Evolutionary conservation across 1,140 invertebrate species (phyloP), one percentile per base, ranked within the genome.

Genomic region (Aphis gossypii): DNA sequence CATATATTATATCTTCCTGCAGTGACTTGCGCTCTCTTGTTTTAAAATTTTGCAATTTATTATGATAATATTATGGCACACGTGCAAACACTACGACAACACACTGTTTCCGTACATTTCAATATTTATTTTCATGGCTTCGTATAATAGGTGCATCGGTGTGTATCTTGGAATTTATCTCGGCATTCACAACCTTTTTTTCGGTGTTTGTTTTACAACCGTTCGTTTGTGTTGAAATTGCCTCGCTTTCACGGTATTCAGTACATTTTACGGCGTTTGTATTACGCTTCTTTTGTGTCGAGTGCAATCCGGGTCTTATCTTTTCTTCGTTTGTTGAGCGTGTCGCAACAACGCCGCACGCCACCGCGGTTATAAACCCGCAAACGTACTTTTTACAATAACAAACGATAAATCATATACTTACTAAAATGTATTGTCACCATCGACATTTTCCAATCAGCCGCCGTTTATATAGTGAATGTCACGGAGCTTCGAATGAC

Each of bases 221-320:
- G 60, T 76, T 76, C 60, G 60, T n/a, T 76, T 76, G 60, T 76
- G 60, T 76, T n/a, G 60, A 76, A 76, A 76, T 76, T 76, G 60
- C 60, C 60, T 35, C 60, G 60, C 60, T 76, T n/a, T 76, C 60
- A n/a, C 30, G 60, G 60, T 76, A 76, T 76, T 76, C 60, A 76
- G 60, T 76, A 76, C 60, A 76, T 76, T 76, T 76, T n/a, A 76
- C 60, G n/a, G 60, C 60, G 14, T 76, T 76, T 76, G 60, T 76
- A 76, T 76, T 76, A 76, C 60, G 14, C 60, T n/a, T 76, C 60
- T 76, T 76, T 76, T 76, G 60, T 76, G 60, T 76, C 60, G 60
- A 76, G 60, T 76, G 60, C 60, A n/a, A 76, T 76, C n/a, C 14
- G 60, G 60, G 60, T 76, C 60, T 76, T 76, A 76, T 76, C 60